Evolutionary conservation across 2,113 vertebrate species (phyloP), one percentile per base, ranked within the genome.

Genomic region (Theristicus caerulescens): DNA sequence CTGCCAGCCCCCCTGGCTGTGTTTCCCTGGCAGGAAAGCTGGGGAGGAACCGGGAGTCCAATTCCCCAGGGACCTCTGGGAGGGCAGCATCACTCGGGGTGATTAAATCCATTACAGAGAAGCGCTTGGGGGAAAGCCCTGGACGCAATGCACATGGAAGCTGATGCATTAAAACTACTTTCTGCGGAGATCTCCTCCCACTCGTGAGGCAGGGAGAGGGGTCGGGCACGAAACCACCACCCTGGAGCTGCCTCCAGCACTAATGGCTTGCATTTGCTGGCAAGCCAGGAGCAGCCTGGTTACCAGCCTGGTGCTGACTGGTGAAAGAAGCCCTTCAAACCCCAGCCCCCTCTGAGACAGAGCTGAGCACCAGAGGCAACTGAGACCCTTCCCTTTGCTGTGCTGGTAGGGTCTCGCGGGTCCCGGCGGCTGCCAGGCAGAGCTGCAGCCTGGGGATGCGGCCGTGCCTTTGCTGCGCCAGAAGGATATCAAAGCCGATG

Each of bases 391-490:
- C 38, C 52, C 36, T 14, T 76, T 12, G 55, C 40, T 0, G 0
- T 51, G 70, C 11, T 1, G 1, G 32, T 13, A 0, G 2, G 32
- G 54, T 69, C 19, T 52, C 2, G 1, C 2, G 8, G 9, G 20
- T 55, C 16, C 54, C 1, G 0, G 51, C 4, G 8, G 62, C 57
- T 11, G 19, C 40, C 2, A 7, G 34, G 47, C 17, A 36, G 38
- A 46, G 81, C n/a, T 27, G 38, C 34, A 31, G 40, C 38, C 46
- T 2, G 1, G 49, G n/a, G 25, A 22, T 2, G 2, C 2, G 2
- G 29, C 47, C 1, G 1, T 82, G 29, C 57, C 55, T 66, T 65
- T 40, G 54, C 49, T 66, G 36, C 0, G 0, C 32, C 0, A 0
- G 80, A 66, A 55, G 65, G 14, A 81, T 86, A n/a, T 58, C 78